These are phyloP conservation scores for Elanoides forficatus DNA, from an alignment of 2,113 vertebrate species.

Conservation along the genomic window DNA sequence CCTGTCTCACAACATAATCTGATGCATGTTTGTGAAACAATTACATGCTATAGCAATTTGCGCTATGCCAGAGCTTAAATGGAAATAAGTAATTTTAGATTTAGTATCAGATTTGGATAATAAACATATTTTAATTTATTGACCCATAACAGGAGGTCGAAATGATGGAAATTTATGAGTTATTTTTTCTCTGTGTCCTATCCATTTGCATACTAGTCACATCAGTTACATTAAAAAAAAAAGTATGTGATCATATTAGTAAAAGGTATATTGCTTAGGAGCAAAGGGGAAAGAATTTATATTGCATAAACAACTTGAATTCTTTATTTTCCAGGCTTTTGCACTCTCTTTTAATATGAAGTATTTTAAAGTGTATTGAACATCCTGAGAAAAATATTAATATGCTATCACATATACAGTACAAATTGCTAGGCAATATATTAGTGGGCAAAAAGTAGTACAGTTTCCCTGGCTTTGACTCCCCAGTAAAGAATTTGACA, in stretches of 20 bases:
- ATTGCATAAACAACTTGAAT: not conserved
- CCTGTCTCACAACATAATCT: not conserved
- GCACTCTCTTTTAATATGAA: not conserved
- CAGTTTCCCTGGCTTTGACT: not conserved
- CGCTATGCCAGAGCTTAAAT: not conserved
- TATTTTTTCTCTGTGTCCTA: not conserved
- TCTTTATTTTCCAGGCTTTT: not conserved
- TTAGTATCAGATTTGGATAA: not conserved
- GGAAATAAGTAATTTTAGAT: not conserved
- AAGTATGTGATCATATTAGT: not conserved
- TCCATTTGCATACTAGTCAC: not conserved
- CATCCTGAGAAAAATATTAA: not conserved
- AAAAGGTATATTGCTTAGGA: not conserved
- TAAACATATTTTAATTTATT: not conserved
- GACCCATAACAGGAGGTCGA: not conserved
- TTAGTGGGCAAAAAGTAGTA: not conserved
- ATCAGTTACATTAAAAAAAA: not conserved
- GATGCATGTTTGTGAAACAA: not conserved
- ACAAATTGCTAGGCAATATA: not conserved
- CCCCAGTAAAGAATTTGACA: not conserved
- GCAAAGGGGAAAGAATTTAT: not conserved
- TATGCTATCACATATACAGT: not conserved
- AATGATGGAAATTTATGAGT: not conserved
- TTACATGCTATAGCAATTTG: not conserved
- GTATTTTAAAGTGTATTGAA: not conserved